Conservation (phyloP, 2,888 invertebrate genomes). For the Xanthorhoe designata region DNA sequence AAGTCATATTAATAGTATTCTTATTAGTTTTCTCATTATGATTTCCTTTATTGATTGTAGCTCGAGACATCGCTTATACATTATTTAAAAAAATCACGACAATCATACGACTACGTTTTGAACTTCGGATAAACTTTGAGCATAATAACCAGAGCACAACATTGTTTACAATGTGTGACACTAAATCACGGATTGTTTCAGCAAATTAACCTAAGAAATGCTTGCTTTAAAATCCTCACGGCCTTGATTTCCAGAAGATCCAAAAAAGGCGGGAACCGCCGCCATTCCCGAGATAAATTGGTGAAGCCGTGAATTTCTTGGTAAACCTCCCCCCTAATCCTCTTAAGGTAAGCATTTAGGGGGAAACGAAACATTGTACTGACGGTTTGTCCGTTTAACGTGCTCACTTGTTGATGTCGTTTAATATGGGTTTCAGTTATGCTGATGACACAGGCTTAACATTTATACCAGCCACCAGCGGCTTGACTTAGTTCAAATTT, state of each 20-base stretch:
- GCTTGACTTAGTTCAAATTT: no score
- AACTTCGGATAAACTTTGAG: no score
- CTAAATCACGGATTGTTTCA: constrained; percentile 72
- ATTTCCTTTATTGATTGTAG: no score
- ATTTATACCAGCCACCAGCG: no score
- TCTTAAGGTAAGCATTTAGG: constrained; percentile 62
- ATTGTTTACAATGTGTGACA: constrained; percentile 16
- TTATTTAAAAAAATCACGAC: no score
- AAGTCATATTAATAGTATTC: no score
- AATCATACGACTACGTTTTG: no score
- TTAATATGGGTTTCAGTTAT: not conserved
- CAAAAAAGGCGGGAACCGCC: constrained; percentile 76
- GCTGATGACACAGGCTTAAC: no score
- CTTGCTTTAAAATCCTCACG: constrained; percentile 63
- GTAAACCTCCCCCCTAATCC: constrained; percentile 44
- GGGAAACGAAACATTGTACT: constrained; percentile 46
- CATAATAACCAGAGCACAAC: no score
- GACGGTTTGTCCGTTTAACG: constrained; percentile 38
- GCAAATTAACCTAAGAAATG: constrained; percentile 69
- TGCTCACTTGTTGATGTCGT: constrained; percentile 41
- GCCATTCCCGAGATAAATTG: constrained; percentile 81
- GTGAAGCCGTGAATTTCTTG: constrained; percentile 62
- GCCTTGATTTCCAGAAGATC: constrained; percentile 70
- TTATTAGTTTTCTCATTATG: no score
- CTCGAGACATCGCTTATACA: no score